Percentiles rank a stretch among this genome's conserved stretches.
Evolutionary conservation across 2,113 vertebrate species (phyloP).

Genomic region (Takifugu flavidus): DNA sequence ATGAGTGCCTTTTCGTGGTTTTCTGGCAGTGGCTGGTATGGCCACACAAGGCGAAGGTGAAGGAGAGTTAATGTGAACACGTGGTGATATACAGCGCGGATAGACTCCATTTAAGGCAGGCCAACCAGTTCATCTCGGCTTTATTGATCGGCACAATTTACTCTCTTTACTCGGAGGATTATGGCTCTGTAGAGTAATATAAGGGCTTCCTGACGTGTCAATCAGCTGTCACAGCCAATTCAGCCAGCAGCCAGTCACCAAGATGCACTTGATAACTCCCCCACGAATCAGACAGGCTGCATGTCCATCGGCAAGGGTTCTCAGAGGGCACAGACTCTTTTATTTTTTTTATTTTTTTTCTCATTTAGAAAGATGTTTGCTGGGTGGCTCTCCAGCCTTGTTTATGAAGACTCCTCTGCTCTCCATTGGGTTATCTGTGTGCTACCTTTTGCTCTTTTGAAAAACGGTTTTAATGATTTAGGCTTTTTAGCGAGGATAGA

Average conservation of each 20-base stretch:
- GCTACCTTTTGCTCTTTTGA: constrained; percentile 21
- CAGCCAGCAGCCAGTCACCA: constrained; percentile 60
- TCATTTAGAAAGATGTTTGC: constrained; percentile 29
- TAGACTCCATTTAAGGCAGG: constrained; percentile 50
- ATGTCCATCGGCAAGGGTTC: constrained; percentile 45
- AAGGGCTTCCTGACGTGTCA: constrained; percentile 76
- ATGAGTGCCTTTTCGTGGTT: background rate
- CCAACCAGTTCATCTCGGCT: constrained; percentile 62
- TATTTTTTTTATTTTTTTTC: constrained; percentile 3
- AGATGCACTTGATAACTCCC: constrained; percentile 41
- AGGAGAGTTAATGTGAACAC: constrained; percentile 48
- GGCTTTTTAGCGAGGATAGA: background rate
- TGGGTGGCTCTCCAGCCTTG: constrained; percentile 13
- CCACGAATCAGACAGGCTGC: constrained; percentile 39
- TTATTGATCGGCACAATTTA: constrained; percentile 72
- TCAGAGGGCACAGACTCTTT: constrained; percentile 29
- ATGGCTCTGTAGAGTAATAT: constrained; percentile 71
- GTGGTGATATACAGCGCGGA: constrained; percentile 51
- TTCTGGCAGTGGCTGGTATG: constrained; percentile 28
- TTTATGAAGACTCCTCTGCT: constrained; percentile 21
- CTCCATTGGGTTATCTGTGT: constrained; percentile 5
- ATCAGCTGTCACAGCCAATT: constrained; percentile 69
- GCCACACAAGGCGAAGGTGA: constrained; percentile 58
- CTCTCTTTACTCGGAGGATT: constrained; percentile 70
- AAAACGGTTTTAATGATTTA: constrained; percentile 17